phyloP scores from a whole-genome alignment of 2,113 vertebrate genomes.

The Gracilinanus agilis region DNA sequence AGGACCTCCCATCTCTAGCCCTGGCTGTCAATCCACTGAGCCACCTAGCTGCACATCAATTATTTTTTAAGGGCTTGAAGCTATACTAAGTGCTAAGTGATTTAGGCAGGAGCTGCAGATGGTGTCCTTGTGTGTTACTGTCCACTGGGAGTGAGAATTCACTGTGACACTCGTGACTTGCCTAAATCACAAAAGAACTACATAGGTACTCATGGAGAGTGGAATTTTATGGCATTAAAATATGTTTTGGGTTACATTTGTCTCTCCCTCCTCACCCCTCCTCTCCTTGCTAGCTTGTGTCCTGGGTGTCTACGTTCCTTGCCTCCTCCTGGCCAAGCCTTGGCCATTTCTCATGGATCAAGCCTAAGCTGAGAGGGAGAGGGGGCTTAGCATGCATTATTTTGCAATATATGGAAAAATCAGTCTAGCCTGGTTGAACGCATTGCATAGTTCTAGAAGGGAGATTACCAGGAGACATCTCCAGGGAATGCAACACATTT shows the following conservation, averaged over 20 bases:
- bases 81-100: not conserved
- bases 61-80: no score
- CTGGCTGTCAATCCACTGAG: no score
- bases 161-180: not conserved
- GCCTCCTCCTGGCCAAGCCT: not conserved
- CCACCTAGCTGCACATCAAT: no score
- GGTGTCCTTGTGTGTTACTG: not conserved
- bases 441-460: not conserved
- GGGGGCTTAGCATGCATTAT: not conserved
- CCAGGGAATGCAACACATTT: slow-evolving; percentile 56
- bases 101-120: not conserved
- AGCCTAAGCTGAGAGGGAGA: not conserved
- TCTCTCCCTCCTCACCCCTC: not conserved
- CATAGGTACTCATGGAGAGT: not conserved
- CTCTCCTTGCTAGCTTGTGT: not conserved
- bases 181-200: not conserved
- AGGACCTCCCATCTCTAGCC: no score
- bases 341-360: no score
- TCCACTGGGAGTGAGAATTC: not conserved
- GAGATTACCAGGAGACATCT: slow-evolving; percentile 56
- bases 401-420: not conserved
- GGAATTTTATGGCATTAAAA: not conserved
- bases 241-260: not conserved
- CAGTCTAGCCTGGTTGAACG: not conserved
- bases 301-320: not conserved